These are phyloP conservation scores for Poeciliopsis paucimaculata DNA, from an alignment of 2,797 vertebrate species.

Conservation along the genomic window DNA sequence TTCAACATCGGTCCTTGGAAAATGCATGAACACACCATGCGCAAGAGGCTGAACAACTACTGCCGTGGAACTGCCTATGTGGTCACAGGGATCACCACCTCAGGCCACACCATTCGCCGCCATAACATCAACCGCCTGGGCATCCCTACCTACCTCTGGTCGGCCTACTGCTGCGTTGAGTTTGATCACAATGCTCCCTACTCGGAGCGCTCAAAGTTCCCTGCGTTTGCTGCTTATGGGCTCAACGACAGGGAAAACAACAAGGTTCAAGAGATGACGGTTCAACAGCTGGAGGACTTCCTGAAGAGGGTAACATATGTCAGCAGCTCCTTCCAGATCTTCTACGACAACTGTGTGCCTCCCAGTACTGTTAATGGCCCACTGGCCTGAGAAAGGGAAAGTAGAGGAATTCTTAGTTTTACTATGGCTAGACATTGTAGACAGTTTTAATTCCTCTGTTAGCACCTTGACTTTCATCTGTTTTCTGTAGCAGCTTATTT, in stretches of 20 bases:
- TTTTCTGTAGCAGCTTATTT: background rate
- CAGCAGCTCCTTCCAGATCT: slow-evolving; percentile 71
- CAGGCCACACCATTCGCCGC: slow-evolving; percentile 70
- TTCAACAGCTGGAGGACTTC: slow-evolving; percentile 73
- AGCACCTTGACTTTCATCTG: background rate
- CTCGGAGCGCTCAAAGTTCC: slow-evolving; percentile 73
- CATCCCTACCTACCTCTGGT: slow-evolving; percentile 77
- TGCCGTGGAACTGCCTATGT: slow-evolving; percentile 69
- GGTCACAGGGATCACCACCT: slow-evolving; percentile 74
- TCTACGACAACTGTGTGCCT: slow-evolving; percentile 72
- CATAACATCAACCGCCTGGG: slow-evolving; percentile 72
- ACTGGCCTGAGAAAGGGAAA: slow-evolving; percentile 8
- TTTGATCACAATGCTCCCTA: slow-evolving; percentile 76
- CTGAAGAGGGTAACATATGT: slow-evolving; percentile 75
- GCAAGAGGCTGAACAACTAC: slow-evolving; percentile 78
- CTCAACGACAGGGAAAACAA: slow-evolving; percentile 64
- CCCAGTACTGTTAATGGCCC: slow-evolving; percentile 13
- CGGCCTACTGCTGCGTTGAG: slow-evolving; percentile 75
- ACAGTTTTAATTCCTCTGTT: background rate
- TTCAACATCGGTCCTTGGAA: slow-evolving; percentile 74
- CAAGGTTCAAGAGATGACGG: slow-evolving; percentile 66
- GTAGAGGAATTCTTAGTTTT: background rate
- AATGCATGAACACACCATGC: slow-evolving; percentile 58
- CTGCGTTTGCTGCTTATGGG: slow-evolving; percentile 67
- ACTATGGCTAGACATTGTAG: no score